Conservation (phyloP, 1,140 invertebrate genomes). For the Cyrtorhinus lividipennis region DNA sequence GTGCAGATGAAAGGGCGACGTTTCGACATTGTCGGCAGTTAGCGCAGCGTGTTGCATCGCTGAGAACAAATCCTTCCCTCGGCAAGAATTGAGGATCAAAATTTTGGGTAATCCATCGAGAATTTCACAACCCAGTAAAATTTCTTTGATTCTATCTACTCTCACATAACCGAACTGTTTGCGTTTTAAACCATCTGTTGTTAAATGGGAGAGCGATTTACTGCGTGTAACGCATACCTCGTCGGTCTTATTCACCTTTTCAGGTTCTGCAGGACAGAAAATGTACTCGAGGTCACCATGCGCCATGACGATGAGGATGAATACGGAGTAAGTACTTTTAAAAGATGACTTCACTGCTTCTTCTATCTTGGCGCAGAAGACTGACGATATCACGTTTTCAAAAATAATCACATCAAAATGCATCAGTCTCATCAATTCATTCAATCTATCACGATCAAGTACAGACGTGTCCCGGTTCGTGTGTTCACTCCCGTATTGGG, state of each 20-base stretch:
- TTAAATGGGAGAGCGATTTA: too few relatives aligned
- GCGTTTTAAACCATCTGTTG: too few relatives aligned
- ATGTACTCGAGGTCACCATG: neutral
- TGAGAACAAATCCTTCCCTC: neutral
- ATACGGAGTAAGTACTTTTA: neutral
- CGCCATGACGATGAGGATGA: neutral
- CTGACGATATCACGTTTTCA: neutral
- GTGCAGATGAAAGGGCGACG: neutral
- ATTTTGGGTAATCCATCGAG: neutral
- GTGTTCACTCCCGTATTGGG: neutral
- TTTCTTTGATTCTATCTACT: too few relatives aligned
- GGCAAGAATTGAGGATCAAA: neutral
- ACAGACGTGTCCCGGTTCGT: neutral
- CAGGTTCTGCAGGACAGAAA: neutral
- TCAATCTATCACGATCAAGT: neutral
- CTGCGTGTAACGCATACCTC: too few relatives aligned
- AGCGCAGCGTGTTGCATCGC: too few relatives aligned
- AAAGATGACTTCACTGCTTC: neutral
- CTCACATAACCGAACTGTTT: too few relatives aligned
- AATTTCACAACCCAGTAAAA: neutral
- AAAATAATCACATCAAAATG: neutral
- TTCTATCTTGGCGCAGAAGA: neutral
- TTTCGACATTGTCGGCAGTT: neutral
- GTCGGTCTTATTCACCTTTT: too few relatives aligned
- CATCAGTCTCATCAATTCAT: neutral